Evolutionary conservation across 2,888 invertebrate genomes (phyloP).

Genomic region (Ectemnius cavifrons): DNA sequence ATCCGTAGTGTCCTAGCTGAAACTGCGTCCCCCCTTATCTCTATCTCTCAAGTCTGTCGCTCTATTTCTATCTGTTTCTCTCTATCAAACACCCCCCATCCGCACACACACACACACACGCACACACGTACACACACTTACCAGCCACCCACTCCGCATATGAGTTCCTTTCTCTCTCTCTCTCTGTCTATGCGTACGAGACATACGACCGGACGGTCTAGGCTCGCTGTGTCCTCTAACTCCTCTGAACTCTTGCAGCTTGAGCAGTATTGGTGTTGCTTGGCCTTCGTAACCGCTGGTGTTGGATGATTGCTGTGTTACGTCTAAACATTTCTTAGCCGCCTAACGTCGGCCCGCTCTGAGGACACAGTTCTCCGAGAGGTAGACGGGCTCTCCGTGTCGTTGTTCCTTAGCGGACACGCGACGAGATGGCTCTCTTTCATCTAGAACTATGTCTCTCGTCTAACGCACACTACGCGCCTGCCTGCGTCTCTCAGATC

Average conservation of each 20-base stretch:
- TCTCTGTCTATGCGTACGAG: conserved; percentile 49
- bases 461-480: no score
- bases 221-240: conserved; percentile 57
- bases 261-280: conserved; percentile 75
- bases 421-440: no score
- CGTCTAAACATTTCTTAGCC: conserved; percentile 60
- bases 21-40: conserved; percentile 45
- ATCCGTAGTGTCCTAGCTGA: conserved; percentile 60
- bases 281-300: conserved; percentile 72
- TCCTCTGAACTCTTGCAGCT: conserved; percentile 68
- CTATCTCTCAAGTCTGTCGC: conserved; percentile 9
- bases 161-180: conserved; percentile 11
- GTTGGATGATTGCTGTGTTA: conserved; percentile 66
- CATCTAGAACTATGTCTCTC: no score
- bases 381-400: conserved; percentile 18
- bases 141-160: no score
- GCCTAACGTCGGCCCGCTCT: conserved; percentile 38
- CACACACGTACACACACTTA: conserved; percentile 21
- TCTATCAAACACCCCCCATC: conserved; percentile 20
- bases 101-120: conserved; percentile 19
- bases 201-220: conserved; percentile 49
- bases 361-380: conserved; percentile 24
- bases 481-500: no score
- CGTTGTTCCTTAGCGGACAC: no score
- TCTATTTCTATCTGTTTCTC: conserved; percentile 30